Evolutionary conservation across 2,888 invertebrate genomes (phyloP), one percentile per base, ranked within the genome.

Genomic region (Nomada ruficornis): DNA sequence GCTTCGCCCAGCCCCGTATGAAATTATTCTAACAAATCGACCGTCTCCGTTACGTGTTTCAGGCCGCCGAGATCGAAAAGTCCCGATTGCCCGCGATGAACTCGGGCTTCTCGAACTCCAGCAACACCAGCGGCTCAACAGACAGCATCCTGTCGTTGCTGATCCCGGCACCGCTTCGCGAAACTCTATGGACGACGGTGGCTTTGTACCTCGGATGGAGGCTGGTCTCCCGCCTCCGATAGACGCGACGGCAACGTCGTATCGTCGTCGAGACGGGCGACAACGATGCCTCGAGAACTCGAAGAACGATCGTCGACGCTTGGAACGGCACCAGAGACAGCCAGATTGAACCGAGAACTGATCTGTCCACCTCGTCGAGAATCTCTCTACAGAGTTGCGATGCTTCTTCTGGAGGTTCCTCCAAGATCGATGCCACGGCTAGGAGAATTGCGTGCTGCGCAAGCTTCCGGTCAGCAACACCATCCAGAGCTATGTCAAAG

Each of bases 161-260:
- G 86, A 93, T 94, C 79, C 93, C 93, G 42, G 93, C 93, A 13
- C 93, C 93, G n/a, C 79, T 94, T 2, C 92, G 94, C 68, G 94
- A 94, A 82, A 94, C 94, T 0, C 88, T 94, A 26, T 94, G 94
- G 94, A 93, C 94, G 89, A 93, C 94, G 82, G 91, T 94, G 36
- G 94, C 94, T 63, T 89, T 94, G 52, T 94, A 94, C 83, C 91
- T 94, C 42, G 94, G 94, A 60, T 94, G 94, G 94, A 91, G 93
- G 85, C 88, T 94, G 63, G 94, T 94, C 29, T 93, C 94, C 4
- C 93, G 93, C 81, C 89, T 94, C 74, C 94, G 94, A 94, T 94
- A 94, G 92, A 92, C 84, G 82, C 67, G 10, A 60, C 63, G 64
- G 62, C 62, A 55, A 54, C 60, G 77, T 68, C 79, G 59, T 63